A percentile compares a stretch with the other conserved stretches of the same genome.
Conservation (phyloP, 2,113 vertebrate genomes). For the Silurus glanis region DNA sequence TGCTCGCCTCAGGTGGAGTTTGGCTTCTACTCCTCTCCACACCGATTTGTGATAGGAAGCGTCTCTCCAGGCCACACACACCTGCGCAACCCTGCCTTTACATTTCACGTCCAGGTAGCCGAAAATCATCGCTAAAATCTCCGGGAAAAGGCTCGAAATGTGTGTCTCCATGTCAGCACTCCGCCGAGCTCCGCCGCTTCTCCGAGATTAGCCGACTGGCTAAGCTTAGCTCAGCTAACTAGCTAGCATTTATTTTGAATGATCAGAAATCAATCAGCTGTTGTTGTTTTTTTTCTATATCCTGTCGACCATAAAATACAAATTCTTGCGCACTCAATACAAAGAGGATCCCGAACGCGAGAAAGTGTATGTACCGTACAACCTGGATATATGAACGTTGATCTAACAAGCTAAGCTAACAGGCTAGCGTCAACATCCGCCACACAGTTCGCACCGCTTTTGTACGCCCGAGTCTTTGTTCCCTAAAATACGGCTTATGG, state of each 20-base stretch:
- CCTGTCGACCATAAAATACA: neutral
- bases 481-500: neutral
- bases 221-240: neutral
- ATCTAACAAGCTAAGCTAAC: conserved; percentile 15
- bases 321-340: neutral
- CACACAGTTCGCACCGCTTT: neutral
- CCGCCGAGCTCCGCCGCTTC: conserved; percentile 22
- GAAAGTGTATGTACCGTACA: too few species aligned
- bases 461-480: conserved; percentile 35
- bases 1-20: conserved; percentile 93
- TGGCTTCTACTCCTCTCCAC: conserved; percentile 96
- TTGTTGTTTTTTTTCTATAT: too few species aligned
- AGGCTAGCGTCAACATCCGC: conserved; percentile 11
- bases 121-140: conserved; percentile 98
- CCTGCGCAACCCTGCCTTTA: conserved; percentile 95
- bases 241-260: conserved; percentile 15
- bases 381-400: neutral
- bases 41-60: conserved; percentile 97
- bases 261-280: neutral
- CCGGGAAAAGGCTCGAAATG: conserved; percentile 94
- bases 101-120: conserved; percentile 96
- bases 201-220: conserved; percentile 25
- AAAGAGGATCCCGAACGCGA: neutral
- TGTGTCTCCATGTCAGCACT: conserved; percentile 84
- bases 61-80: conserved; percentile 95